phyloP scores from a whole-genome alignment of 2,888 invertebrate genomes.

The Resseliella maxima region DNA sequence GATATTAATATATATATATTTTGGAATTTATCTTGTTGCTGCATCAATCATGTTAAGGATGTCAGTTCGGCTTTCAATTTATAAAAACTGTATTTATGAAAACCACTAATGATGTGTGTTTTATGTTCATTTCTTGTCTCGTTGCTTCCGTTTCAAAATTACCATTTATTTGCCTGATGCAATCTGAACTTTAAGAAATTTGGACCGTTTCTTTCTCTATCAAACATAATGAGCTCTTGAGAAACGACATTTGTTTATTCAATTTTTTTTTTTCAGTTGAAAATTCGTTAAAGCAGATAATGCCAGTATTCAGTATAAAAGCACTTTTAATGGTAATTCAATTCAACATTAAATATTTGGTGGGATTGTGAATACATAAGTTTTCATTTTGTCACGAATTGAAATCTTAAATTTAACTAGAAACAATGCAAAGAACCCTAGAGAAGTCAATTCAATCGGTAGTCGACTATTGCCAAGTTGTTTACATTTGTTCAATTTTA shows the following conservation, averaged over 20 bases:
- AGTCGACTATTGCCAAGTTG: neutral
- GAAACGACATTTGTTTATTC: neutral
- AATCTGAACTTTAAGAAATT: neutral
- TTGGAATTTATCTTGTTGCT: neutral
- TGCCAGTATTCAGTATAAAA: neutral
- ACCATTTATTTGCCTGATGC: neutral
- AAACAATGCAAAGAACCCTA: neutral
- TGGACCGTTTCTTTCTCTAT: neutral
- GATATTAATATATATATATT: neutral
- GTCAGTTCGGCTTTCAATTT: neutral
- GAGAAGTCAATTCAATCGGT: neutral
- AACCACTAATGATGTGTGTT: constrained; percentile 55
- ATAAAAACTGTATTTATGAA: constrained; percentile 26
- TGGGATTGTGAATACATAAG: neutral
- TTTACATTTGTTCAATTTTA: neutral
- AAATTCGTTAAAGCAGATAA: neutral
- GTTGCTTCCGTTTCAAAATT: neutral
- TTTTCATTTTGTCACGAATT: neutral
- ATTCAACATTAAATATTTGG: constrained; percentile 5
- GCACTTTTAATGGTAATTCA: neutral
- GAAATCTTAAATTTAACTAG: neutral
- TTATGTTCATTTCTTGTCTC: constrained; percentile 11
- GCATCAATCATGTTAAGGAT: constrained; percentile 44
- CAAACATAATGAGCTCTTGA: neutral
- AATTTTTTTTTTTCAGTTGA: neutral